Percentiles rank a stretch among this genome's conserved stretches.
These are phyloP conservation scores for Heliconius congener DNA, from an alignment of 1,140 invertebrate genomes.

Conservation along the genomic window DNA sequence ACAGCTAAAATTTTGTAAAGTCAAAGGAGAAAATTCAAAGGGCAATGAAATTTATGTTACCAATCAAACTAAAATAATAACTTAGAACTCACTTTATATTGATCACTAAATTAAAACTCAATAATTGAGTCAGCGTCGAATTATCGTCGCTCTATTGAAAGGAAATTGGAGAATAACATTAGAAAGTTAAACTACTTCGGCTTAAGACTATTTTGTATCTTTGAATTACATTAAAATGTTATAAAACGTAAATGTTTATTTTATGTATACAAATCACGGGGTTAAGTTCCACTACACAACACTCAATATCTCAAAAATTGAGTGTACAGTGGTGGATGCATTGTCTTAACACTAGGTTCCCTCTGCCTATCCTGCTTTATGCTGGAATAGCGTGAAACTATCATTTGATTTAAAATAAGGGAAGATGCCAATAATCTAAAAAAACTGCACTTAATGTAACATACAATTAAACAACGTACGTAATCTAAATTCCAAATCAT, in stretches of 20 bases:
- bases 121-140: background rate
- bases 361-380: too few species aligned
- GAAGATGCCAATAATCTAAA: too few species aligned
- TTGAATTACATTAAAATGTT: too few species aligned
- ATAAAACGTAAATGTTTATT: too few species aligned
- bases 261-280: too few species aligned
- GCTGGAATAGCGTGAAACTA: too few species aligned
- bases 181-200: background rate
- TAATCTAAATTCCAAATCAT: background rate
- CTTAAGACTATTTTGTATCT: background rate
- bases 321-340: too few species aligned
- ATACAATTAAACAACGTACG: too few species aligned
- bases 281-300: too few species aligned
- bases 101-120: background rate
- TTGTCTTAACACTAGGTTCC: too few species aligned
- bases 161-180: background rate
- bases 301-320: background rate
- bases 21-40: background rate
- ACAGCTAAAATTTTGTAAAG: background rate
- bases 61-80: background rate
- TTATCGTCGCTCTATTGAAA: background rate
- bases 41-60: background rate
- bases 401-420: too few species aligned
- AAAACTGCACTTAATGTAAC: too few species aligned
- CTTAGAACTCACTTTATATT: background rate